Evolutionary conservation across 2,888 invertebrate species (phyloP).

Genomic region (Dusona sp.): DNA sequence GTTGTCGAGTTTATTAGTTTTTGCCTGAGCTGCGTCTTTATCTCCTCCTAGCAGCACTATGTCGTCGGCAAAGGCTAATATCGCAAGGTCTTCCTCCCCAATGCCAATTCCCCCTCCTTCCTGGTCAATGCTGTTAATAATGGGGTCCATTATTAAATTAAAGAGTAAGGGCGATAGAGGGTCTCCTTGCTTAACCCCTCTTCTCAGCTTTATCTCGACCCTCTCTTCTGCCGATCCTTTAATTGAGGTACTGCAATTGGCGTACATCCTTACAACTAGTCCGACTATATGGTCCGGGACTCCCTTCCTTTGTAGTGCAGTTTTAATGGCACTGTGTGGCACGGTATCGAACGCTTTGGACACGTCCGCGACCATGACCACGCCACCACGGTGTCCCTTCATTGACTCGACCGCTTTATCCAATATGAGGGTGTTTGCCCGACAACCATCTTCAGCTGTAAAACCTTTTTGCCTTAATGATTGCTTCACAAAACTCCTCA

Average conservation of each 20-base stretch:
- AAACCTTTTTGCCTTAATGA: no score
- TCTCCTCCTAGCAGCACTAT: constrained; percentile 43
- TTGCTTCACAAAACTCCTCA: no score
- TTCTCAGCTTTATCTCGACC: constrained; percentile 14
- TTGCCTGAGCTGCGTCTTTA: neutral
- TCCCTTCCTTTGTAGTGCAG: neutral
- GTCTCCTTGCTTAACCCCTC: constrained; percentile 54
- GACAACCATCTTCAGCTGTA: no score
- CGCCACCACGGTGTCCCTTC: no score
- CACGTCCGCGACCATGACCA: no score
- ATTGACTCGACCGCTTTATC: no score
- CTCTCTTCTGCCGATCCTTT: neutral
- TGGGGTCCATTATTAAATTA: constrained; percentile 71
- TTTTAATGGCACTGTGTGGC: no score
- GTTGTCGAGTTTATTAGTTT: rapidly evolving
- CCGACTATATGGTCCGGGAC: neutral
- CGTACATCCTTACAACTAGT: neutral
- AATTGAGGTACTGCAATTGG: constrained; percentile 29
- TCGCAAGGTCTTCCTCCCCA: neutral
- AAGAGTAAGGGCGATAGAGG: constrained; percentile 52
- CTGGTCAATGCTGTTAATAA: constrained; percentile 70
- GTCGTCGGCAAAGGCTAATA: constrained; percentile 71
- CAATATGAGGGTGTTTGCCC: no score
- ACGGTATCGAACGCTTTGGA: no score
- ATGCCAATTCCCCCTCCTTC: neutral